Evolutionary conservation across 2,113 vertebrate genomes (phyloP), one percentile per base, ranked within the genome.

Genomic region (Solenodon paradoxus): DNA sequence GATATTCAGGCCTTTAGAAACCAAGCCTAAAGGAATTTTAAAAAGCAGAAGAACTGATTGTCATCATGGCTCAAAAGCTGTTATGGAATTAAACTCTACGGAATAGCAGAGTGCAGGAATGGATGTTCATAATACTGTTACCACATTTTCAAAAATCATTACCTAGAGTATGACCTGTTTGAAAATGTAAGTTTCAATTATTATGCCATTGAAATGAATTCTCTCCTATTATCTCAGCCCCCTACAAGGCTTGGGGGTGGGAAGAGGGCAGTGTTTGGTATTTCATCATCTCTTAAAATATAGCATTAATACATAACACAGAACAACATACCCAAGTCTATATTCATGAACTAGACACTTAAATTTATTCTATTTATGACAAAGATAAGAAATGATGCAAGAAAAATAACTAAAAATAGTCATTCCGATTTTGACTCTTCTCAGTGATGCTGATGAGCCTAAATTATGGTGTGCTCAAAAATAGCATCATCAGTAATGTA

Each of bases 401-500:
- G 47, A 95, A 28, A 96, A 92, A 93, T 88, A 96, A 92, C 94
- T 95, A 88, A 94, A 95, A 94, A 92, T 88, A 90, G 66, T 53
- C 49, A 92, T 90, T 94, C 61, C 78, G 72, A 95, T 69, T 92
- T 97, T 95, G 38, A 92, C 89, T 97, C 75, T 92, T 96, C 93
- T 96, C 92, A 90, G 90, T 78, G 75, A 87, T 68, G 26, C 66
- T 95, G 94, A 97, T 95, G 95, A 97, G 84, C 84, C 75, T 85
- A 88, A 95, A 97, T 97, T 92, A 95, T 88, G 71, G 66, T 95
- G 88, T 96, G 64, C 88, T 94, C 85, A 92, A 84, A 97, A 95
- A 88, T 66, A 92, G 64, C 59, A 93, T 93, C 83, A 97, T 90
- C 92, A 95, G 92, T 96, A 95, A 97, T 68, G 72, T 84, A 92